A percentile compares a stretch with the other conserved stretches of the same genome.
Conservation (phyloP, 2,113 vertebrate species). For the Platycercus adscitus region DNA sequence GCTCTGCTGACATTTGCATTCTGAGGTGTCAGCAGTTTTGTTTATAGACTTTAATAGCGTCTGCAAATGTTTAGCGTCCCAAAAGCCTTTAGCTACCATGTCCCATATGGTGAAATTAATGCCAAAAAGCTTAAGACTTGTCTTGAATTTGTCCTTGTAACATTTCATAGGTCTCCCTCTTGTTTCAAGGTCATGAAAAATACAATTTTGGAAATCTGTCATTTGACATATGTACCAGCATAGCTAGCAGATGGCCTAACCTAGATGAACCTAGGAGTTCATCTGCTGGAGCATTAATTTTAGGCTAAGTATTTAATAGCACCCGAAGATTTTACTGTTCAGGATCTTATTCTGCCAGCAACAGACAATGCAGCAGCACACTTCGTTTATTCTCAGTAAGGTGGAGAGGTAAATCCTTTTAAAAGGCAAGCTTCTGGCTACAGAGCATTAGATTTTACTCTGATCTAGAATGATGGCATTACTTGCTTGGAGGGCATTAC, state of each 20-base stretch:
- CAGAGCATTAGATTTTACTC: background rate
- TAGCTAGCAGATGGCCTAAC: constrained; percentile 42
- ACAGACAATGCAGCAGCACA: background rate
- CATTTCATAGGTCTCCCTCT: background rate
- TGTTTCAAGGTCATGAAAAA: background rate
- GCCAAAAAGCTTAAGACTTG: background rate
- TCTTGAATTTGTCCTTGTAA: background rate
- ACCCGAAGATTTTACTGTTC: background rate
- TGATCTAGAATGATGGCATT: constrained; percentile 8
- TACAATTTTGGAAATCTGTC: background rate
- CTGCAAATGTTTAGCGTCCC: background rate
- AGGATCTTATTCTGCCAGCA: background rate
- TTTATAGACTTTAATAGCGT: background rate
- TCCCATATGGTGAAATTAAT: background rate
- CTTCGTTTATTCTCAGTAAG: background rate
- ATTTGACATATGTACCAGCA: constrained; percentile 23
- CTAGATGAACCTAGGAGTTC: background rate
- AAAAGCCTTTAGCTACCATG: background rate
- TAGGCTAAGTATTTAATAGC: constrained; percentile 6
- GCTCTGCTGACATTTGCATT: background rate
- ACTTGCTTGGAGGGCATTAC: constrained; percentile 27
- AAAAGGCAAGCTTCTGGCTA: background rate
- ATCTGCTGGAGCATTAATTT: constrained; percentile 5
- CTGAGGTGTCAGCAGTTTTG: background rate
- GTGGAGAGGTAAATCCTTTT: background rate